A percentile compares a stretch with the other conserved stretches of the same genome.
Evolutionary conservation across 2,888 invertebrate genomes (phyloP).

Genomic region (Schizaphis graminum): DNA sequence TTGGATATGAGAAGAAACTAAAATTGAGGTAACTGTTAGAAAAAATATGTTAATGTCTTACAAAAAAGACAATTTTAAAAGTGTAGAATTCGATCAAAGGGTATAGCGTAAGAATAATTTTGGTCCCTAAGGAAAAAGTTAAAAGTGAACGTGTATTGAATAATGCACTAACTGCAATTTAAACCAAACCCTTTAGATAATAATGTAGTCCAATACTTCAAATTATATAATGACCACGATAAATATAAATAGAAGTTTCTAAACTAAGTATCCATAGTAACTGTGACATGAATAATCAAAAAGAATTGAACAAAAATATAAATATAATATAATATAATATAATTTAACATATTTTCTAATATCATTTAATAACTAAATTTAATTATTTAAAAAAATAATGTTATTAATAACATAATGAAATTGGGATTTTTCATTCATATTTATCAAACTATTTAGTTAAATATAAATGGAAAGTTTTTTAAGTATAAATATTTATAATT

Average conservation of each 20-base stretch:
- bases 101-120: not conserved
- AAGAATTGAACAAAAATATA: not conserved
- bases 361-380: too few species aligned
- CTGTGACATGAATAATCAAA: not conserved
- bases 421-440: not conserved
- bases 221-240: constrained; percentile 26
- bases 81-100: constrained; percentile 12
- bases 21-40: not conserved
- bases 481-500: not conserved
- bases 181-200: not conserved
- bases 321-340: not conserved
- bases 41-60: not conserved
- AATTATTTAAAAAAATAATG: not conserved
- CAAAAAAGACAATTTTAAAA: constrained; percentile 33
- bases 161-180: constrained; percentile 24
- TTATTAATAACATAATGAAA: not conserved
- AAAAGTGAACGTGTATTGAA: constrained; percentile 46
- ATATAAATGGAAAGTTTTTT: not conserved
- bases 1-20: not conserved
- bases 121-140: constrained; percentile 21
- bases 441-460: not conserved
- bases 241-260: not conserved
- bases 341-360: not conserved
- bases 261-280: not conserved
- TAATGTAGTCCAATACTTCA: constrained; percentile 37